Conservation (phyloP, 2,888 invertebrate genomes). For the Criorhina ranunculi region DNA sequence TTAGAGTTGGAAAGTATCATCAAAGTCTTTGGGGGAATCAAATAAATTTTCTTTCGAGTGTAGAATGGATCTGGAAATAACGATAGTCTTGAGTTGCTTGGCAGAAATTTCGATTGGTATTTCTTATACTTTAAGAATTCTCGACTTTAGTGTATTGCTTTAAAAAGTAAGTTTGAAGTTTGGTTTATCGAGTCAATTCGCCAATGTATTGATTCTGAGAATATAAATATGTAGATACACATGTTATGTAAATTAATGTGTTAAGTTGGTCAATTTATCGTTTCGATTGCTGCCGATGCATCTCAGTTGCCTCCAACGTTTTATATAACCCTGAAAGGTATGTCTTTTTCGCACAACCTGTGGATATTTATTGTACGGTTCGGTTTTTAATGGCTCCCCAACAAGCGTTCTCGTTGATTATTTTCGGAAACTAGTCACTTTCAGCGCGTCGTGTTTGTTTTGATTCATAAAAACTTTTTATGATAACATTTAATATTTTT, state of each 20-base stretch:
- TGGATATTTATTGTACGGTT: no score
- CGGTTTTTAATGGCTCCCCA: no score
- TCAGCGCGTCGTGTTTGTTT: no score
- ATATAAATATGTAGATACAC: no score
- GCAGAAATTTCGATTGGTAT: constrained; percentile 4
- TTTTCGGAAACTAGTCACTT: no score
- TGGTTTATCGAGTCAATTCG: not conserved
- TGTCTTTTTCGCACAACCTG: no score
- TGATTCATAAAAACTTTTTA: no score
- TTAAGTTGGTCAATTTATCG: not conserved
- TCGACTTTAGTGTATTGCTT: not conserved
- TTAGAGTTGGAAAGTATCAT: constrained; percentile 14
- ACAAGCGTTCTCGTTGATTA: no score
- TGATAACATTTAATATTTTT: no score
- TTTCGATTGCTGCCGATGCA: no score
- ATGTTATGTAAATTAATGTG: not conserved
- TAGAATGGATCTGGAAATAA: constrained; percentile 11
- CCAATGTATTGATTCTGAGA: not conserved
- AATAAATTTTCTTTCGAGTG: constrained; percentile 9
- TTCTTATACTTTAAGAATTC: not conserved
- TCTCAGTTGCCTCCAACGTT: no score
- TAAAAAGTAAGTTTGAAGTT: not conserved
- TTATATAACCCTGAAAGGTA: no score
- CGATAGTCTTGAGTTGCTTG: not conserved
- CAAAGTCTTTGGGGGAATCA: constrained; percentile 22